Evolutionary conservation across 2,113 vertebrate species (phyloP).

Genomic region (Noctilio leporinus): DNA sequence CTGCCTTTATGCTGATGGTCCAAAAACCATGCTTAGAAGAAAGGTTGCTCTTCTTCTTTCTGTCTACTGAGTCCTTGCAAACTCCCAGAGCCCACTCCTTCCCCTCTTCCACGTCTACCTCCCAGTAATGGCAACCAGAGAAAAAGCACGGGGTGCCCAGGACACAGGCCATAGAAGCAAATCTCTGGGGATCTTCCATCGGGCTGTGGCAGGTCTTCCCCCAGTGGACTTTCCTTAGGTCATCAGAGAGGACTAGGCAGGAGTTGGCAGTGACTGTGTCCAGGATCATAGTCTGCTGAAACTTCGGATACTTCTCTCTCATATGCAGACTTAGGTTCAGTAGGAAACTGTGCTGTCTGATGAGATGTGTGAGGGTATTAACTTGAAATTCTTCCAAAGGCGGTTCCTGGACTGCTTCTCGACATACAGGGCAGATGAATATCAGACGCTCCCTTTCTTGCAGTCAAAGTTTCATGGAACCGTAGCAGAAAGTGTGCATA

Average conservation of each 20-base stretch:
- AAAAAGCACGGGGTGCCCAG: neutral
- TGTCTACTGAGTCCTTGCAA: neutral
- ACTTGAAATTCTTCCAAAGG: neutral
- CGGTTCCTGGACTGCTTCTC: accelerated
- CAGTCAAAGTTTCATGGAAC: neutral
- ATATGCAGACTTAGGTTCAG: accelerated
- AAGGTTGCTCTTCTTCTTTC: neutral
- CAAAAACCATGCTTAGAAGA: neutral
- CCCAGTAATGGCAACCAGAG: neutral
- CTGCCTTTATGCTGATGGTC: neutral
- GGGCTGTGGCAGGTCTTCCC: neutral
- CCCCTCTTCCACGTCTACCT: neutral
- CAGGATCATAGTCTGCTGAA: neutral
- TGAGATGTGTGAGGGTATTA: neutral
- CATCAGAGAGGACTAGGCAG: neutral
- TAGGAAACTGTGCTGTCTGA: neutral
- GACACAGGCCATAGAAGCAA: neutral
- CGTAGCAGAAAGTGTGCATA: neutral
- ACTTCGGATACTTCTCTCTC: neutral
- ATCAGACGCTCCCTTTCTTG: accelerated
- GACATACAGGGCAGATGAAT: neutral
- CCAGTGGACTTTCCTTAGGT: neutral
- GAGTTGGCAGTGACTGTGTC: neutral
- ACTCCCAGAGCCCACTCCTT: neutral
- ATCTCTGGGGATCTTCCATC: neutral